Evolutionary conservation across 2,797 vertebrate species (phyloP), one percentile per base, ranked within the genome.

Genomic region (Triplophysa bombifrons): DNA sequence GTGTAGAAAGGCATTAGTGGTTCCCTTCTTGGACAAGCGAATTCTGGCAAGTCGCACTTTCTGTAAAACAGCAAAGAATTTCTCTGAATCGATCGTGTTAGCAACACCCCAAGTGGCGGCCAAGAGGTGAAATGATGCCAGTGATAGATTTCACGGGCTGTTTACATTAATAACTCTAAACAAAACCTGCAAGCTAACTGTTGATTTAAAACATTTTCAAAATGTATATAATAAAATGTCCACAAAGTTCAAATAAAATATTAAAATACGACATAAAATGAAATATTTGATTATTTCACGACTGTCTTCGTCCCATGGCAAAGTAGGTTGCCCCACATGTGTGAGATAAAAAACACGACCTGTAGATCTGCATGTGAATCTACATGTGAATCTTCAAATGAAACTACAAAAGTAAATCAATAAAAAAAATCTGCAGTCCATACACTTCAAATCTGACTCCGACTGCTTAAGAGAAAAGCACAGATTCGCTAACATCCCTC

Each of bases 41-140:
- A 97, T 96, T 75, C 96, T 94, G 84, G 96, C 94, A 85, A 95
- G 87, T 48, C 96, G 94, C 51, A 96, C 95, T 91, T 97, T 97
- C 96, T 97, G 89, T 85, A 34, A 65, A 84, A 89, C 74, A 84
- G 55, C 74, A 78, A 4, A 83, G 73, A 76, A 65, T 71, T 65
- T 11, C 60, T 63, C 70, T 58, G 16, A 77, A 76, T 83, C 14
- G 3, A 69, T 80, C 4, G n/a, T 34, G 53, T 85, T 74, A 84
- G 85, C 80, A 67, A 17, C 58, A 46, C 64, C 44, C 8, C 12
- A 44, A 2, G 6, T 30, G 14, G 22, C 13, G 38, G 66, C 22
- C n/a, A 53, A 20, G 38, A 68, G 64, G 19, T 11, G n/a, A n/a
- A 20, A 55, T 48, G 25, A 69, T 19, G 25, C 13, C 53, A 17